Evolutionary conservation across 1,140 invertebrate genomes (phyloP).

Genomic region (Stenopsyche tienmushanensis): DNA sequence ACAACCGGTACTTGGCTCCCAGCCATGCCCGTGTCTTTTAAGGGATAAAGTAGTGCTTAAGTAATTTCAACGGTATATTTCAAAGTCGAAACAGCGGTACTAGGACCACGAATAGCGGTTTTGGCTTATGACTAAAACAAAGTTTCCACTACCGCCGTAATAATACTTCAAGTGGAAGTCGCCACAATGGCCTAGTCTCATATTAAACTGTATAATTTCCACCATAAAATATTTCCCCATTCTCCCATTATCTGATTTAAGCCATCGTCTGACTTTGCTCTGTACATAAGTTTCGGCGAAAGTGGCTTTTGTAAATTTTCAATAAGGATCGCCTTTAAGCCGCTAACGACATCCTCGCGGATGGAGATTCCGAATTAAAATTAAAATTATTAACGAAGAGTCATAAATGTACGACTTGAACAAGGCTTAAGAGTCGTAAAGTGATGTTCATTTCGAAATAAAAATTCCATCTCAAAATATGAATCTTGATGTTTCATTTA

Average conservation of each 20-base stretch:
- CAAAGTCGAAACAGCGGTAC: neutral
- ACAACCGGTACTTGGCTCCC: no score
- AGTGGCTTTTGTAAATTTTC: no score
- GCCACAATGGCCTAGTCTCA: slow-evolving; percentile 22
- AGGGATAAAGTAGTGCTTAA: neutral
- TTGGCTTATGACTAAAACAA: slow-evolving; percentile 16
- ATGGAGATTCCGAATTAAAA: no score
- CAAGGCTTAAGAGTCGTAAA: no score
- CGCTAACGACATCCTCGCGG: no score
- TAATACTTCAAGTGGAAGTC: slow-evolving; percentile 20
- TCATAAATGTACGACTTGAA: no score
- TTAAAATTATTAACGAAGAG: no score
- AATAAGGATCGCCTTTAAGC: no score
- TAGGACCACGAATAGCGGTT: slow-evolving; percentile 1
- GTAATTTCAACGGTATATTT: neutral
- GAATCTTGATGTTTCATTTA: no score
- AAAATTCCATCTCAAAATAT: no score
- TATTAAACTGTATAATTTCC: slow-evolving; percentile 23
- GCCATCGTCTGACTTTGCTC: neutral
- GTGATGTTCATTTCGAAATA: no score
- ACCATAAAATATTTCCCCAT: slow-evolving; percentile 13
- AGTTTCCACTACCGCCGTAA: slow-evolving; percentile 16
- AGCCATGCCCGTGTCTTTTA: neutral
- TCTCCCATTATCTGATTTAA: slow-evolving; percentile 16
- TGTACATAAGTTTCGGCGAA: no score